Evolutionary conservation across 2,113 vertebrate species (phyloP).

Genomic region (Neogale vison): DNA sequence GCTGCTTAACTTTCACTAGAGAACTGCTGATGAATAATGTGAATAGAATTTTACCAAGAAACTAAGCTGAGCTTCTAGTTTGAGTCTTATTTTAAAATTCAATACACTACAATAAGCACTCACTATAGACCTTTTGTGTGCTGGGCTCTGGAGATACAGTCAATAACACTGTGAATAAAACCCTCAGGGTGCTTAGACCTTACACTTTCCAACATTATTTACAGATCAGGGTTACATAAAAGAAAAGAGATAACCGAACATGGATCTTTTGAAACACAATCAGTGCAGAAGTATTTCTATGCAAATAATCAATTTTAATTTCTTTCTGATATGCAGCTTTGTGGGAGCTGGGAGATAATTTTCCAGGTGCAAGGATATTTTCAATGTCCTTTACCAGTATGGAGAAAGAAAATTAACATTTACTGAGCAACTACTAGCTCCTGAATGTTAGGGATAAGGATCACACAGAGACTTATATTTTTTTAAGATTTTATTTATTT

Average conservation of each 20-base stretch:
- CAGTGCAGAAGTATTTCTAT: not conserved
- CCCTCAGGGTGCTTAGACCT: not conserved
- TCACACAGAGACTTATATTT: not conserved
- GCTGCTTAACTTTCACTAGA: not conserved
- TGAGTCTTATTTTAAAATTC: not conserved
- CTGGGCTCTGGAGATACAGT: not conserved
- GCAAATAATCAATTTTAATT: not conserved
- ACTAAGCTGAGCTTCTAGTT: not conserved
- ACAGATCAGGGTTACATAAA: not conserved
- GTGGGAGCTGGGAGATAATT: not conserved
- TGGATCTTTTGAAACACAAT: not conserved
- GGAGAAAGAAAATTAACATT: not conserved
- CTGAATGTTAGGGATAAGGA: not conserved
- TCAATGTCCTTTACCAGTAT: not conserved
- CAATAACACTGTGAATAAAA: not conserved
- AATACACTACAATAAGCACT: not conserved
- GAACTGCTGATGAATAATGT: not conserved
- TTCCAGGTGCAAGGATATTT: not conserved
- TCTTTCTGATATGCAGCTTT: not conserved
- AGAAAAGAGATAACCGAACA: not conserved
- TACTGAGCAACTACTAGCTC: not conserved
- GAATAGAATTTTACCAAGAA: not conserved
- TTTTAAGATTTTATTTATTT: too few relatives aligned
- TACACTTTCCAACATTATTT: not conserved
- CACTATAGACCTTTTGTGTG: not conserved